Conservation (phyloP, 2,797 vertebrate species). For the Pseudochirops corinnae region DNA sequence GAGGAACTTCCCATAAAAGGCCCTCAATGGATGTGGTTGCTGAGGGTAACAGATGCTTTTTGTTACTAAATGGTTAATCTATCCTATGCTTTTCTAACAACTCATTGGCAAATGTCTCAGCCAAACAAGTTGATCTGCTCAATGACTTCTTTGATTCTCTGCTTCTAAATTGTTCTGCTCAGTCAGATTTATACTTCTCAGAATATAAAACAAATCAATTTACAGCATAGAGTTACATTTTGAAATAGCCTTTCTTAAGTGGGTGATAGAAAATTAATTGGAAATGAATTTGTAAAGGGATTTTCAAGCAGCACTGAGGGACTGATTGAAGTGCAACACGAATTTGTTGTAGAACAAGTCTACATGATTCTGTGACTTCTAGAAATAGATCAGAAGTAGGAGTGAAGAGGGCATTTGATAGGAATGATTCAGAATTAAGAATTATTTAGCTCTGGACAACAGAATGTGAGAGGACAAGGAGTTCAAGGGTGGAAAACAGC, state of each 20-base stretch:
- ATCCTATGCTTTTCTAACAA: not conserved
- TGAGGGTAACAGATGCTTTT: not conserved
- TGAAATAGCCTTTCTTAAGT: not conserved
- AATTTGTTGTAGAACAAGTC: not conserved
- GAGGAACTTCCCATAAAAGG: not conserved
- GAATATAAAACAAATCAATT: not conserved
- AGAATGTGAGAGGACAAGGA: not conserved
- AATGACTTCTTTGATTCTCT: not conserved
- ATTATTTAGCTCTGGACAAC: not conserved
- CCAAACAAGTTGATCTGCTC: not conserved
- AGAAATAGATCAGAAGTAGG: not conserved
- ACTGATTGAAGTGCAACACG: not conserved
- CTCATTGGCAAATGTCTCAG: not conserved
- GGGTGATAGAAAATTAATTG: not conserved
- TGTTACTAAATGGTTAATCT: not conserved
- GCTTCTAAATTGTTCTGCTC: not conserved
- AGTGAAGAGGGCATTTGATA: not conserved
- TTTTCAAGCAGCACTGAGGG: not conserved
- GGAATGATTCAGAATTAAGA: not conserved
- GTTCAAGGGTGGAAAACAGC: not conserved
- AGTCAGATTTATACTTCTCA: not conserved
- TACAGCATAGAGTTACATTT: not conserved
- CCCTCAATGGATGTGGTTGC: not conserved
- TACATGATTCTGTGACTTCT: not conserved
- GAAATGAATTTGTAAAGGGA: not conserved